Evolutionary conservation across 2,113 vertebrate species (phyloP).

Genomic region (Marmota monax): DNA sequence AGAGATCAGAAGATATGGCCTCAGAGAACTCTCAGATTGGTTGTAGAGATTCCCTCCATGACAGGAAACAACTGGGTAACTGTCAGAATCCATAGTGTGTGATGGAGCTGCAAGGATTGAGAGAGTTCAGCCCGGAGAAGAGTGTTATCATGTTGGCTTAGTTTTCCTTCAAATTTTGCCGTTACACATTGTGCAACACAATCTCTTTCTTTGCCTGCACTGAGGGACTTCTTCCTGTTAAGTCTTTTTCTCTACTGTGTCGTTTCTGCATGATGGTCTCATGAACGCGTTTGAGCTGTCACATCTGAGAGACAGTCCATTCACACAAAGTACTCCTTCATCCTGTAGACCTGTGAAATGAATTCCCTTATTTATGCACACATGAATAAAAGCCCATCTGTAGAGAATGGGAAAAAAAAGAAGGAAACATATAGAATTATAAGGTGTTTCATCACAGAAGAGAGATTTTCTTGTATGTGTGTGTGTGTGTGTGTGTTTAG

Average conservation of each 20-base stretch:
- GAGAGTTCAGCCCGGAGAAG: neutral
- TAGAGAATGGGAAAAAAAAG: neutral
- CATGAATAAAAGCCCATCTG: conserved; percentile 4
- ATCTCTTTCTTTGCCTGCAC: neutral
- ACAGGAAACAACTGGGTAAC: neutral
- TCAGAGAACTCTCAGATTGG: neutral
- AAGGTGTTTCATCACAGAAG: conserved; percentile 5
- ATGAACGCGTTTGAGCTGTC: neutral
- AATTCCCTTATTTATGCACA: neutral
- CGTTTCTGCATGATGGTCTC: neutral
- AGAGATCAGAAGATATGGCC: neutral
- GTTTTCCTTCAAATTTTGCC: neutral
- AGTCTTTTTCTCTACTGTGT: neutral
- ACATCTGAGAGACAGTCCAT: neutral
- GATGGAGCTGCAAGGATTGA: neutral
- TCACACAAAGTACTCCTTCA: conserved; percentile 62
- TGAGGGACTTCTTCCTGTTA: accelerated
- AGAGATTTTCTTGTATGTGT: neutral
- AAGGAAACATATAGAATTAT: neutral
- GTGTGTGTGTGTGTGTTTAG: neutral
- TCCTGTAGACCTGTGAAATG: conserved; percentile 2
- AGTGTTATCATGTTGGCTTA: neutral
- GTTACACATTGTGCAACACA: accelerated
- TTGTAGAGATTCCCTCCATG: neutral
- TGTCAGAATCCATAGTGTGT: neutral